Evolutionary conservation across 2,797 vertebrate species (phyloP).

Genomic region (Cryptoblepharus egeriae): DNA sequence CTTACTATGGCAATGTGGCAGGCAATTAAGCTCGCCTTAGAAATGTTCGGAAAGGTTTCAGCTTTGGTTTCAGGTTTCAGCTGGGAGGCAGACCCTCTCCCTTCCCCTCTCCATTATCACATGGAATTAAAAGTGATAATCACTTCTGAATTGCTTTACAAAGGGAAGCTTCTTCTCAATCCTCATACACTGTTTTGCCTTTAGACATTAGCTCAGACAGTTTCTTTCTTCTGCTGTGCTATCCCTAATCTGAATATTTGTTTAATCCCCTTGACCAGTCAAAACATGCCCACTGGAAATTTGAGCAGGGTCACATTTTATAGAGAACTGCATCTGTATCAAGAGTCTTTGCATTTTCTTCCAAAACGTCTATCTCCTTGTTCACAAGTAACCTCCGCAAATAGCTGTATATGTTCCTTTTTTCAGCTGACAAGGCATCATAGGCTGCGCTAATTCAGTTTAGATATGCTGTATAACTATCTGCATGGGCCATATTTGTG

Average conservation of each 20-base stretch:
- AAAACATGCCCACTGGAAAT: not conserved
- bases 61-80: too few relatives aligned
- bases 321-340: too few relatives aligned
- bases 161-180: too few relatives aligned
- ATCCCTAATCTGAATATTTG: not conserved
- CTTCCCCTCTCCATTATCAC: too few relatives aligned
- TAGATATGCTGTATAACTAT: slow-evolving; percentile 11
- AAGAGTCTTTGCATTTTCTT: too few relatives aligned
- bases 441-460: not conserved
- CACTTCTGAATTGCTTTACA: too few relatives aligned
- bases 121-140: too few relatives aligned
- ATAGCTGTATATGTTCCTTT: not conserved
- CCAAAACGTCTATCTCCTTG: not conserved
- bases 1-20: too few relatives aligned
- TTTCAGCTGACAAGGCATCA: not conserved
- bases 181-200: not conserved
- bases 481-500: slow-evolving; percentile 26
- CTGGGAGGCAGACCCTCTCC: too few relatives aligned
- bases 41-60: too few relatives aligned
- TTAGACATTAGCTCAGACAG: not conserved
- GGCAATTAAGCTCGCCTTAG: too few relatives aligned
- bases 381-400: not conserved
- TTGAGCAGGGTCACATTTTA: not conserved
- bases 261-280: not conserved
- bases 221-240: not conserved